These are phyloP conservation scores for Anguilla anguilla DNA, from an alignment of 2,797 vertebrate species.

Conservation along the genomic window DNA sequence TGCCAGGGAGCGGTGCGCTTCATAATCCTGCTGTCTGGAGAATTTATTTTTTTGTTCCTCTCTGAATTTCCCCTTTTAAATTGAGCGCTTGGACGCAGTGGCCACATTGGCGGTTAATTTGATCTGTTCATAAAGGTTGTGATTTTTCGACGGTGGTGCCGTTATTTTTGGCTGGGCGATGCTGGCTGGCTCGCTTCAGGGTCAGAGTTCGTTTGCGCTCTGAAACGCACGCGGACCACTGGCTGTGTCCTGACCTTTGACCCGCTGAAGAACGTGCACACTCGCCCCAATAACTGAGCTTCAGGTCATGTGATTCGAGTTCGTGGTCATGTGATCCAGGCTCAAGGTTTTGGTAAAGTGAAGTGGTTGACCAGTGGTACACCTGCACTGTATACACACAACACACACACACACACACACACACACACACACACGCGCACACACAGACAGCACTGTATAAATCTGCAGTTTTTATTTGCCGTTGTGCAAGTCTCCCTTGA, in stretches of 20 bases:
- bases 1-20: background rate
- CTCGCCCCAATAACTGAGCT: background rate
- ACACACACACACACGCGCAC: background rate
- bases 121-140: background rate
- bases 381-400: background rate
- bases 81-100: background rate
- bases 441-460: background rate
- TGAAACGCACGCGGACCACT: background rate
- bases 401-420: background rate
- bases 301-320: background rate
- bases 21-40: background rate
- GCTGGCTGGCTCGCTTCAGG: background rate
- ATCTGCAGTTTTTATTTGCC: background rate
- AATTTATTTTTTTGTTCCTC: constrained; percentile 3
- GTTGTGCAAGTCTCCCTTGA: background rate
- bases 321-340: background rate
- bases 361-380: background rate
- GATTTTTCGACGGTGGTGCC: constrained; percentile 13
- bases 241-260: background rate
- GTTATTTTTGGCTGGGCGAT: background rate
- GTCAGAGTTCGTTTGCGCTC: background rate
- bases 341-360: background rate
- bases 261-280: background rate
- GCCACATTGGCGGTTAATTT: background rate
- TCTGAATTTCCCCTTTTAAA: background rate